Percentiles rank a stretch among this genome's conserved stretches.
Conservation (phyloP, 2,888 invertebrate species). For the Teleiodes luculella region DNA sequence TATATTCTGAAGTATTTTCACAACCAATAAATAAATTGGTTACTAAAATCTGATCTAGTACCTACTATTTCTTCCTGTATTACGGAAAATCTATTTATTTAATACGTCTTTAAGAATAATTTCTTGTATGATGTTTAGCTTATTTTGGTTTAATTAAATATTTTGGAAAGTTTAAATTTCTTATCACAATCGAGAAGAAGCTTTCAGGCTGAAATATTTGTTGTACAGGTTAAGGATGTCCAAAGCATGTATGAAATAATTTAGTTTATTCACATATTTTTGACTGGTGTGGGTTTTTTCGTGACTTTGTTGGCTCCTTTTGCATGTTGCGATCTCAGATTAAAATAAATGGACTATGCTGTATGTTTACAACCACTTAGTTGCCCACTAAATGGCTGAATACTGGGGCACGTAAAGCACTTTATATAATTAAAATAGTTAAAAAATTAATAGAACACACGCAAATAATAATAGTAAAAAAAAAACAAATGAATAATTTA, state of each 20-base stretch:
- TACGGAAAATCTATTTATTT: constrained; percentile 30
- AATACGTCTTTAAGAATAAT: constrained; percentile 34
- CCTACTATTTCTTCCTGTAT: no score
- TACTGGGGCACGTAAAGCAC: no score
- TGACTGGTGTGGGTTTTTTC: constrained; percentile 49
- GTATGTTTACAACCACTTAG: no score
- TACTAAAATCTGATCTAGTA: neutral
- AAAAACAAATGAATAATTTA: no score
- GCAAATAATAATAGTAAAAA: no score
- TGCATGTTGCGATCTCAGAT: constrained; percentile 26
- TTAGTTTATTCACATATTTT: constrained; percentile 17
- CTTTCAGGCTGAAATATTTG: constrained; percentile 55
- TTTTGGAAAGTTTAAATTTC: constrained; percentile 34
- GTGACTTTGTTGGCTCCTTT: constrained; percentile 22
- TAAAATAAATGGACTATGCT: no score
- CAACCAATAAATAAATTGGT: neutral
- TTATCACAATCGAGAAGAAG: constrained; percentile 73
- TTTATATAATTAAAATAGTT: no score
- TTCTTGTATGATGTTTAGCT: constrained; percentile 33
- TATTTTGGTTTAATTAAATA: constrained; percentile 54
- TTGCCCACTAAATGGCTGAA: no score
- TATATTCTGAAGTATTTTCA: no score
- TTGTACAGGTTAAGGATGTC: constrained; percentile 4
- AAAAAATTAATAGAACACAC: no score
- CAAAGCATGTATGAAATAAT: constrained; percentile 71